Evolutionary conservation across 2,888 invertebrate species (phyloP).

Genomic region (Catocala sponsa): DNA sequence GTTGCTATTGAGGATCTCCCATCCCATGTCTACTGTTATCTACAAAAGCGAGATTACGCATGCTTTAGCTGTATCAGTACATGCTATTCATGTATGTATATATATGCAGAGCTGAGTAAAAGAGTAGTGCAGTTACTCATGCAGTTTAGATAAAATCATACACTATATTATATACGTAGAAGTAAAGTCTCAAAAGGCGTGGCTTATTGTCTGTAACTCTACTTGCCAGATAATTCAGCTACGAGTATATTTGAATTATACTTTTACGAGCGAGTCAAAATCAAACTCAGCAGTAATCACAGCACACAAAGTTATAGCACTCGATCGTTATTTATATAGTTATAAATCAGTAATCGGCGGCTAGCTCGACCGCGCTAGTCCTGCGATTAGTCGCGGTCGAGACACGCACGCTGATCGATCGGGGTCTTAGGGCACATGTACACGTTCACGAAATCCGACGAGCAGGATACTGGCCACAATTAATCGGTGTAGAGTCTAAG

Average conservation of each 20-base stretch:
- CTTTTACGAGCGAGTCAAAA: too few species aligned
- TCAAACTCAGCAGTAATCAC: background rate
- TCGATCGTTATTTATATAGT: background rate
- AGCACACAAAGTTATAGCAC: background rate
- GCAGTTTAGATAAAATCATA: conserved; percentile 2
- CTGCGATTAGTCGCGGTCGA: too few species aligned
- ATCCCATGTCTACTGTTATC: background rate
- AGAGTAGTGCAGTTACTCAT: conserved; percentile 4
- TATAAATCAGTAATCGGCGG: background rate
- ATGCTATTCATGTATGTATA: conserved; percentile 1
- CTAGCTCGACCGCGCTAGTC: too few species aligned
- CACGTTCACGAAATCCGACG: too few species aligned
- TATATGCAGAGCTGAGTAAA: background rate
- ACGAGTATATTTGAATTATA: too few species aligned
- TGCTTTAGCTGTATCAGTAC: background rate
- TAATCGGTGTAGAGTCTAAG: too few species aligned
- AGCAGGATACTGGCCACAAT: too few species aligned
- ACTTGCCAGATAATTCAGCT: too few species aligned
- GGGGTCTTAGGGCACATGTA: too few species aligned
- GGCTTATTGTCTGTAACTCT: too few species aligned
- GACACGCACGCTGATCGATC: too few species aligned
- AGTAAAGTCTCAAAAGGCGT: background rate
- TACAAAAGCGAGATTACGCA: conserved; percentile 1
- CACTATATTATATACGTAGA: background rate
- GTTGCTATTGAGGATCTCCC: background rate